These are phyloP conservation scores for Manis crassicaudata DNA, from an alignment of 2,797 vertebrate genomes.

Conservation along the genomic window DNA sequence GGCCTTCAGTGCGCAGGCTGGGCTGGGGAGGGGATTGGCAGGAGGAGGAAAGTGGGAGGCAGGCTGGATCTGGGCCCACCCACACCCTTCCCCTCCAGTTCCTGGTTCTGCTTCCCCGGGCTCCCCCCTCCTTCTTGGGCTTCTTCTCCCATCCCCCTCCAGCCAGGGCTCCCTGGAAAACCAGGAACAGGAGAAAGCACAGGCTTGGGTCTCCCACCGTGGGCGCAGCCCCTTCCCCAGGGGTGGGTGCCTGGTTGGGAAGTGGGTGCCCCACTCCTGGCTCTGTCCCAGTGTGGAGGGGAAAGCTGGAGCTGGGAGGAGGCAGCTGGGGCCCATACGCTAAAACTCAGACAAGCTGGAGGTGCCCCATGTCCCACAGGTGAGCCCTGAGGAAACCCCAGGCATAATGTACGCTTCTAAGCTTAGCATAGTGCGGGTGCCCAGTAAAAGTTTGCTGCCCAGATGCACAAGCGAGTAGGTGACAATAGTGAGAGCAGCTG, in stretches of 20 bases:
- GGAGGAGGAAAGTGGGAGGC: slow-evolving; percentile 63
- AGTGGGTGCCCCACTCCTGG: not conserved
- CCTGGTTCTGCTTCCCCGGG: slow-evolving; percentile 54
- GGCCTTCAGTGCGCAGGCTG: slow-evolving; percentile 48
- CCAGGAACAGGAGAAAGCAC: slow-evolving; percentile 46
- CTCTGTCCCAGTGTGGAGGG: not conserved
- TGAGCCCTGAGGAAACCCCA: not conserved
- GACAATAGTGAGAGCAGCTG: not conserved
- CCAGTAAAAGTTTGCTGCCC: not conserved
- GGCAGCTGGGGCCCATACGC: not conserved
- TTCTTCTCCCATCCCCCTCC: slow-evolving; percentile 64
- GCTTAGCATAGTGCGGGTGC: not conserved
- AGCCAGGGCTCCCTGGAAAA: slow-evolving; percentile 74
- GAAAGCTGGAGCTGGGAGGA: not conserved
- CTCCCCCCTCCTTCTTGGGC: slow-evolving; percentile 47
- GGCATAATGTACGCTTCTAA: rapidly evolving
- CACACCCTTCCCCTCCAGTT: slow-evolving; percentile 80
- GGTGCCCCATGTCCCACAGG: not conserved
- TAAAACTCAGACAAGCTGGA: not conserved
- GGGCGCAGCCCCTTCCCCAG: not conserved
- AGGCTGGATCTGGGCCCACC: slow-evolving; percentile 73
- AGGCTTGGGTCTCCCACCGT: not conserved
- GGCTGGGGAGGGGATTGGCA: slow-evolving; percentile 69
- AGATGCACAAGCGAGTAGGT: no score
- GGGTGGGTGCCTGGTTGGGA: not conserved